Base-by-base conservation (phyloP, 2,113 vertebrate genomes). In the Barbus barbus region DNA sequence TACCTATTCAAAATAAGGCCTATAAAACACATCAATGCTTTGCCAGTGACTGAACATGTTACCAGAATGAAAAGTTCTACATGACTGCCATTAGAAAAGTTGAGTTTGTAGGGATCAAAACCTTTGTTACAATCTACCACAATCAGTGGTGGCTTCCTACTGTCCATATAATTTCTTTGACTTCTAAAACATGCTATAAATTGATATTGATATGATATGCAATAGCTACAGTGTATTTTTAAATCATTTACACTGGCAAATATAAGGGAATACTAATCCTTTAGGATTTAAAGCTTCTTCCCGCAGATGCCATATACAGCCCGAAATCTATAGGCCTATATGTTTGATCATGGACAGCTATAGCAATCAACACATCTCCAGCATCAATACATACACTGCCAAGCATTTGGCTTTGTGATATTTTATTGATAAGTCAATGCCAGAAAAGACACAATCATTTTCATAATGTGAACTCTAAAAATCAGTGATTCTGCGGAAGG, bases 401-500 rank as follows among this genome's bases (percentile, higher is more conserved):
- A 63, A 80, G 12, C 4, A 20, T 67, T n/a, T 56, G n/a, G 63
- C 24, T 71, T 71, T 56, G 78, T 69, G 46, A 56, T 44, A 71
- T 16, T 86, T 81, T 84, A 86, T 86, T 83, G 81, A 86, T 77
- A 88, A 81, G 69, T 78, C 56, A 78, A 78, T 80, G 87, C 82
- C 85, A 84, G 18, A 71, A 77, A 56, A 80, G 65, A 22, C 13
- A 38, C 26, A 78, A 31, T 48, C n/a, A 67, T 80, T 31, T 58
- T 56, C 16, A 33, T 73, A 31, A 71, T 63, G 22, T 22, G 28
- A 48, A 1, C 24, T 76, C 79, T 91, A 95, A 90, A 91, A 92
- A 26, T 91, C 90, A 1, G 89, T 83, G 67, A 89, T 85, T 87
- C 88, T 92, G 79, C 93, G 84, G 89, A 95, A 90, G 46, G 92